Conservation (phyloP, 2,113 vertebrate genomes). For the Micronycteris hirsuta region DNA sequence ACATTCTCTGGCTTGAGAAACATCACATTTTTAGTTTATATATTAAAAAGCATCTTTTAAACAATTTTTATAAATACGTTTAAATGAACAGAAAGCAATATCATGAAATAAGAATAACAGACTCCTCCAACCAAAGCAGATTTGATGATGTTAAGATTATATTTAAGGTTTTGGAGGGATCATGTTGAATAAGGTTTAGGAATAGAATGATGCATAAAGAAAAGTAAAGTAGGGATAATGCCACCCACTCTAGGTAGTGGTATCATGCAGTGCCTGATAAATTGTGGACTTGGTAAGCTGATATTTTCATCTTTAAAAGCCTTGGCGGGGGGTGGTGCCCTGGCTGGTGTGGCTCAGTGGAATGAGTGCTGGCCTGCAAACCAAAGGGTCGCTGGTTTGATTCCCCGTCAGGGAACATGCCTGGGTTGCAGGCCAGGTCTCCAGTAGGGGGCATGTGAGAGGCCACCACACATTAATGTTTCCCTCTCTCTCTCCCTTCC, state of each 20-base stretch:
- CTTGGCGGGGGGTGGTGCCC: background rate
- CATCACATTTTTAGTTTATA: background rate
- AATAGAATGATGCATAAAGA: background rate
- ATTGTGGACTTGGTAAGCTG: background rate
- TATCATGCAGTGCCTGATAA: background rate
- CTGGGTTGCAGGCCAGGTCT: too few species aligned
- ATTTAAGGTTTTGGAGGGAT: background rate
- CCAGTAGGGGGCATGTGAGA: too few species aligned
- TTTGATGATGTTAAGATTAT: background rate
- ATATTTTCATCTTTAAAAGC: background rate
- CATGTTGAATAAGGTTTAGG: background rate
- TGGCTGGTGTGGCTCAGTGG: too few species aligned
- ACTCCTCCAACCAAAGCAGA: background rate
- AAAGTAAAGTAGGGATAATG: background rate
- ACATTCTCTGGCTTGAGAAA: background rate
- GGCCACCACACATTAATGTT: too few species aligned
- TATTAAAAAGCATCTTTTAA: background rate
- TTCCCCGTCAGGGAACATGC: too few species aligned
- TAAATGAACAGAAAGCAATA: background rate
- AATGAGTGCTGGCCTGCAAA: too few species aligned
- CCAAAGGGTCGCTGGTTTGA: too few species aligned
- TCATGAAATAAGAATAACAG: background rate
- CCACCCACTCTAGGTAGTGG: background rate
- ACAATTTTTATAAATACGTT: background rate
- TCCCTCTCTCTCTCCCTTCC: too few species aligned